Conservation (phyloP, 2,888 invertebrate species). For the Tenthredo amoena region DNA sequence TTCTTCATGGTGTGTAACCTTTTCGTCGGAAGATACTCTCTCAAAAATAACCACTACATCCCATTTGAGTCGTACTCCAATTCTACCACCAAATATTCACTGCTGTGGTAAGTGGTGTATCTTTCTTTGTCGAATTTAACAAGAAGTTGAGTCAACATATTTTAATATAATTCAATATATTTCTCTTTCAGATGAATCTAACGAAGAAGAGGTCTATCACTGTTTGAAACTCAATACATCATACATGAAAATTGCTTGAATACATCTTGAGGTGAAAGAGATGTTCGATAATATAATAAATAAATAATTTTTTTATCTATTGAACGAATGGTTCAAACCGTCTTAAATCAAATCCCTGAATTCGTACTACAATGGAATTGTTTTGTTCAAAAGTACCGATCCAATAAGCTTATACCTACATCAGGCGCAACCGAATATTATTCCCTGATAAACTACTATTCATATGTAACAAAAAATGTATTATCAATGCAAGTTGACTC, state of each 20-base stretch:
- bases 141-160: slow-evolving; percentile 51
- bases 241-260: slow-evolving; percentile 9
- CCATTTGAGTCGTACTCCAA: slow-evolving; percentile 65
- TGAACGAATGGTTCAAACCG: too few species aligned
- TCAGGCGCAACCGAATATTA: too few species aligned
- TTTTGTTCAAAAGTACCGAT: too few species aligned
- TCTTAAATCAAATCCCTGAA: too few species aligned
- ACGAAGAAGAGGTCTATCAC: slow-evolving; percentile 16
- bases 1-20: slow-evolving; percentile 60
- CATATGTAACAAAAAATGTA: too few species aligned
- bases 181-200: slow-evolving; percentile 24
- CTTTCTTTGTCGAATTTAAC: slow-evolving; percentile 31
- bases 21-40: slow-evolving; percentile 61
- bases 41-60: slow-evolving; percentile 61
- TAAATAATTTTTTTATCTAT: too few species aligned
- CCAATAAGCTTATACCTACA: too few species aligned
- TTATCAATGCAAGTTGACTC: too few species aligned
- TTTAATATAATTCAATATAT: background rate
- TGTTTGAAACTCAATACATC: background rate
- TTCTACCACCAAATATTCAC: slow-evolving; percentile 67
- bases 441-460: too few species aligned
- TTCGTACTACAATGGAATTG: too few species aligned
- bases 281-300: too few species aligned
- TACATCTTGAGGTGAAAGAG: background rate
- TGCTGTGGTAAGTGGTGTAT: slow-evolving; percentile 54